Evolutionary conservation across 2,113 vertebrate species (phyloP).

Genomic region (Indicator maculatus): DNA sequence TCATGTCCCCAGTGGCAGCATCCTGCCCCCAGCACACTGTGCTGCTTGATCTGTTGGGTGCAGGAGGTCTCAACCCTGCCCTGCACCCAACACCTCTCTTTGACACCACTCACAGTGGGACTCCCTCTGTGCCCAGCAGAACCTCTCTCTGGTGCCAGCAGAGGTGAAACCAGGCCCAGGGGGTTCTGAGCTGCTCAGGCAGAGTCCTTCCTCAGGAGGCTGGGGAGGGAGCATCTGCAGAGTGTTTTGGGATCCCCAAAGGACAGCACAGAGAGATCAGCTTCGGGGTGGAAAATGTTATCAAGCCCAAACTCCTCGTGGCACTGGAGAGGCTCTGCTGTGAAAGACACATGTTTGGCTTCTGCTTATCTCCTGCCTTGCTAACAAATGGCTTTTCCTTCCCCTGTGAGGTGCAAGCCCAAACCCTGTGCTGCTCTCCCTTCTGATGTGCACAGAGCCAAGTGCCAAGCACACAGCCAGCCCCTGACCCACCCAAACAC

Average conservation of each 20-base stretch:
- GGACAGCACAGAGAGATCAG: not conserved
- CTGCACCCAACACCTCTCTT: fast-evolving
- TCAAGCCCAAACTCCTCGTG: not conserved
- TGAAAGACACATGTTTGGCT: not conserved
- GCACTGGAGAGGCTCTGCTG: not conserved
- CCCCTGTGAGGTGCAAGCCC: not conserved
- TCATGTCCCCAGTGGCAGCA: not conserved
- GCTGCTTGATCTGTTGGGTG: not conserved
- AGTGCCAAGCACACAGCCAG: fast-evolving
- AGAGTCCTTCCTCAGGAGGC: not conserved
- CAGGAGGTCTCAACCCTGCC: not conserved
- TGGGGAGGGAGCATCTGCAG: not conserved
- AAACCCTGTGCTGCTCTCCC: not conserved
- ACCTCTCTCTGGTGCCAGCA: not conserved
- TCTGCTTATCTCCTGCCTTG: not conserved
- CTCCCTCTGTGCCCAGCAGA: not conserved
- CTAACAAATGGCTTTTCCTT: not conserved
- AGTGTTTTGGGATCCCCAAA: not conserved
- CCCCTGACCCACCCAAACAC: fast-evolving
- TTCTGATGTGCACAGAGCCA: not conserved
- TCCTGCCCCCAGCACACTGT: not conserved
- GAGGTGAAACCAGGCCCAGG: fast-evolving
- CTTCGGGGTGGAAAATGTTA: not conserved
- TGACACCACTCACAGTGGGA: not conserved
- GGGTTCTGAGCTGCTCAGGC: not conserved